Base-by-base conservation (phyloP, 2,113 vertebrate genomes). In the Pipra filicauda region DNA sequence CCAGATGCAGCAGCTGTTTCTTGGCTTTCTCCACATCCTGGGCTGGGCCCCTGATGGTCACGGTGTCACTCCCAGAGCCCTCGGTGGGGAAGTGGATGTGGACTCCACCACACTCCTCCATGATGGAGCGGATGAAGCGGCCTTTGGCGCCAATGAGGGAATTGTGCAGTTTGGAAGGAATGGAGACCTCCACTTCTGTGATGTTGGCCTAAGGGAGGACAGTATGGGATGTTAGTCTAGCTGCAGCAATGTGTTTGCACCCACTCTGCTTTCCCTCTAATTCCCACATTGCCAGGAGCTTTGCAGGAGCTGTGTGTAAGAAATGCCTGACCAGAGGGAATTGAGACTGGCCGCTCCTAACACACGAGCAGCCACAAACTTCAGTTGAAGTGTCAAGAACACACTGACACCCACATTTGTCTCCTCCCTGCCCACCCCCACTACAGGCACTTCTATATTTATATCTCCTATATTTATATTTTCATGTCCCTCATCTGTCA, bases 61-160 rank as follows among this genome's bases (percentile, higher is more conserved):
- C 99, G 0, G 99, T 99, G 95, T 99, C 99, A 23, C 99, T 99
- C 43, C 99, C 99, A 3, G 99, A 99, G 81, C 99, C 99, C 95
- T 99, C 99, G 0, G 99, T 99, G 30, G 99, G 99, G 82, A 99
- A 99, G 97, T 99, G 99, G 94, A 99, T 99, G 97, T 99, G 99
- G 67, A 99, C 99, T 1, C 99, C 99, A 3, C 99, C 99, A 13
- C 99, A 99, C 93, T 99, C 99, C 95, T 99, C 99, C 99, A 99
- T 99, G 97, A 99, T 99, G 43, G 99, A 98, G 66, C 99, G 99
- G 95, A 99, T 99, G 84, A 99, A 99, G 79, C 99, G 99, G 41
- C 99, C 99, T 97, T 99, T 99, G 5, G 99, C 98, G 62, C 99
- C 99, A 35, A 99, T 99, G 96, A 99, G 97, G 58, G 99, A 99